Evolutionary conservation across 2,888 invertebrate species (phyloP), one percentile per base, ranked within the genome.

Genomic region (Panorpa germanica): DNA sequence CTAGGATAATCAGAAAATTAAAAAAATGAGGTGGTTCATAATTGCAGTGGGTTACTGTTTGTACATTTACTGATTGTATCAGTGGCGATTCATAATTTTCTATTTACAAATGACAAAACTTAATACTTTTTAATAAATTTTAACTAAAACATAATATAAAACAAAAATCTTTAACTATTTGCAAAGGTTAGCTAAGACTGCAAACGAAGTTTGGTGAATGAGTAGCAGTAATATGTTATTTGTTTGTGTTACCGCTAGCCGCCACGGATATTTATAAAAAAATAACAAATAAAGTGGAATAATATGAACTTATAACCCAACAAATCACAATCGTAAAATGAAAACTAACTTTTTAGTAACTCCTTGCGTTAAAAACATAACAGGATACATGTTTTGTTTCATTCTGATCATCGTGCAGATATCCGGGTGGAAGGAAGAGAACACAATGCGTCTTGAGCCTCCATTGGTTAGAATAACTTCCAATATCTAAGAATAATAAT

Each of bases 301-400:
- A 20, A 20, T n/a, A 20, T 9, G n/a, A 20, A n/a, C 20, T 9
- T n/a, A 20, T 9, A n/a, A 20, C n/a, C 20, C 8, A 9, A 20
- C n/a, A n/a, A n/a, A 20, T 9, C 20, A 20, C 8, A 20, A 20
- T 13, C 7, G 11, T 40, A 28, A 20, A 20, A 28, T 28, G 18
- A 21, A 28, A 28, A 28, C 18, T 28, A 20, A 18, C 28, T 13
- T 52, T 3, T 51, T 48, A 1, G 73, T 73, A 5, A 66, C 57
- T 1, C 80, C 81, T 43, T 88, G 73, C 4, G 91, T 91, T 36
- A 98, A 59, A 50, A 96, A 93, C 63, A 96, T 73, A 6, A 95
- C 85, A 0, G 96, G 96, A 57, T 88, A 98, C 44, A 78, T 80
- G 56, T 95, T 96, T 58, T 98, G 98, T 47, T 98, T 98, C 41